Base-by-base conservation (phyloP, 2,888 invertebrate genomes). In the Stegana nigrithorax region DNA sequence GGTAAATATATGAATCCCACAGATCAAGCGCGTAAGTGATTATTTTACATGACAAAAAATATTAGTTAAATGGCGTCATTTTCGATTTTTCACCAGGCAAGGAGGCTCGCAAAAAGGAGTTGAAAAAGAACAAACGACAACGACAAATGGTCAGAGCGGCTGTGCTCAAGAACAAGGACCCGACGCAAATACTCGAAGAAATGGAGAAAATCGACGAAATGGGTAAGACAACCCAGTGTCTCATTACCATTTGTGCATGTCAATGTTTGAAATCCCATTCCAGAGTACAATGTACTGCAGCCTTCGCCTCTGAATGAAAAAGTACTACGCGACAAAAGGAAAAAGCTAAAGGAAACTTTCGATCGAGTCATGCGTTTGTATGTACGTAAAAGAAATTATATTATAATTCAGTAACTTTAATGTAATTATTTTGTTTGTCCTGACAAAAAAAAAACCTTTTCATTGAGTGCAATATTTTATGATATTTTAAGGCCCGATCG, bases 1-100 rank as follows among this genome's bases (percentile, higher is more conserved):
- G 98, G 98, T 85, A 98, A 98, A 90, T 98, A 96, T 81, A 98
- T 99, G 98, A 99, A 99, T 87, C 98, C 98, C 42, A 98, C 98
- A 4, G 98, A 99, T 87, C 98, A 98, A 92, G 97, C 97, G 65
- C 89, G 98, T 96, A 91, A 92, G 96, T 92, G 59, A 7, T 29
- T 32, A 4, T 51, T 4, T 4, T n/a, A 8, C 10, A 36, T 6
- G 6, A 17, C 17, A 14, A n/a, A 42, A 2, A 12, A 42, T 14
- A n/a, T 42, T 14, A 8, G 14, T 2, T 12, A 12, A 32, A 3
- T 32, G 25, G 32, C 14, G 17, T 17, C 7, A 10, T 23, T 39
- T 29, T 36, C 17, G 5, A 21, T 6, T 27, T 14, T 29, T 25
- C 12, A 47, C 12, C 80, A 96, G 96, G 98, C 80, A 98, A 98